Evolutionary conservation across 2,888 invertebrate species (phyloP).

Genomic region (Cremastinae sp.): DNA sequence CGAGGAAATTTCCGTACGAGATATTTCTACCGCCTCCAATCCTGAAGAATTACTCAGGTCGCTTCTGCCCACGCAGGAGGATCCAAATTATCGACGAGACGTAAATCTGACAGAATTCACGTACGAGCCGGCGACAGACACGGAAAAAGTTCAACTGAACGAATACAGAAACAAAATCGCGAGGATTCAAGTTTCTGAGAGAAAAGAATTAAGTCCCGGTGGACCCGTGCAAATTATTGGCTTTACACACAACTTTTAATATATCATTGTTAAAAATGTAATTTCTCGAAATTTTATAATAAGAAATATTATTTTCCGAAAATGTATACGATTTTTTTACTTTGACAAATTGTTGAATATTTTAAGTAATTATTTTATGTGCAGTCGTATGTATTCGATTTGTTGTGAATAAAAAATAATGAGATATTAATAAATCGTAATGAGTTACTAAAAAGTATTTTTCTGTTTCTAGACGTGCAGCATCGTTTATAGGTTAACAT

Average conservation of each 20-base stretch:
- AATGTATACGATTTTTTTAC: constrained; percentile 1
- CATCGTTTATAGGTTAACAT: constrained; percentile 10
- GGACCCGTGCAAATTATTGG: constrained; percentile 63
- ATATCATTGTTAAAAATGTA: background rate
- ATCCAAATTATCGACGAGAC: constrained; percentile 65
- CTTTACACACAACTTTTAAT: constrained; percentile 64
- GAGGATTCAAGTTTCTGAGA: constrained; percentile 65
- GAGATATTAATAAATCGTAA: too few relatives aligned
- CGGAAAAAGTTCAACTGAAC: constrained; percentile 66
- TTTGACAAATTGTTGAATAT: background rate
- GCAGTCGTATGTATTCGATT: too few relatives aligned
- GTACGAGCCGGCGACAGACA: constrained; percentile 66
- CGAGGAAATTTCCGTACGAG: background rate
- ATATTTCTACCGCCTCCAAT: constrained; percentile 12
- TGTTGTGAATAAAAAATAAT: too few relatives aligned
- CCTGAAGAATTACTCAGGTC: constrained; percentile 29
- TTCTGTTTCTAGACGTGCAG: background rate
- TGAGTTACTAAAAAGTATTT: too few relatives aligned
- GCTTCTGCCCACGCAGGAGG: constrained; percentile 40
- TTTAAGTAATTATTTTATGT: background rate
- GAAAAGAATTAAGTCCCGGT: constrained; percentile 63
- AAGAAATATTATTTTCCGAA: background rate
- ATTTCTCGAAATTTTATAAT: background rate
- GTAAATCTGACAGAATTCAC: constrained; percentile 66
- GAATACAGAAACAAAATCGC: constrained; percentile 68